Conservation (phyloP, 2,113 vertebrate species). For the Scopus umbretta region DNA sequence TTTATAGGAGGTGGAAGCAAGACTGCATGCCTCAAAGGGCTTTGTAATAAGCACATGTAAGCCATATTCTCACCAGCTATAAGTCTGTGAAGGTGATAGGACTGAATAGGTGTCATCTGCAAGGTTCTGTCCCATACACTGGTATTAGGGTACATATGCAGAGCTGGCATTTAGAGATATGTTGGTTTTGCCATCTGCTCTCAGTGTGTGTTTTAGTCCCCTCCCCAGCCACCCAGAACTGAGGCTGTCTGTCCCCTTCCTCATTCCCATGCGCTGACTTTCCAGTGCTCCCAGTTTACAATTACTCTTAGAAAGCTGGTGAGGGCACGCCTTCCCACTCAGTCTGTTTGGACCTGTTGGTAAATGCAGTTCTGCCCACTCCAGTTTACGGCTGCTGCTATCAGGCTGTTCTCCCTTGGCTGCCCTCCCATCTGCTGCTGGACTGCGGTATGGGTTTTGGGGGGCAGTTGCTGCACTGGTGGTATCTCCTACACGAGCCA, state of each 20-base stretch:
- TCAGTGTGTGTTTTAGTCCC: neutral
- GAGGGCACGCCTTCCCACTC: neutral
- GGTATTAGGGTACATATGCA: neutral
- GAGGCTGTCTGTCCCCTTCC: neutral
- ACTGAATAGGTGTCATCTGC: neutral
- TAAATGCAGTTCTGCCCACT: neutral
- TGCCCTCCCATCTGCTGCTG: neutral
- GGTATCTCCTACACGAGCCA: neutral
- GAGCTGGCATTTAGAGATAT: neutral
- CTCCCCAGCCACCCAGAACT: neutral
- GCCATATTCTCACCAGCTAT: neutral
- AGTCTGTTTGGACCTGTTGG: neutral
- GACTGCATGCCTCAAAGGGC: neutral
- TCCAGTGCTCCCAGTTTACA: slow-evolving; percentile 5
- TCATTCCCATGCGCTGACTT: slow-evolving; percentile 18
- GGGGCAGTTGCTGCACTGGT: neutral
- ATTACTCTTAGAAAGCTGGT: neutral
- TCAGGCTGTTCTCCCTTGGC: neutral
- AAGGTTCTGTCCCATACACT: neutral
- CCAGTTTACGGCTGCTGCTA: neutral
- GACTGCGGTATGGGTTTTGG: neutral
- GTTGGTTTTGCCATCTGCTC: neutral
- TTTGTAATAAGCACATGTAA: neutral
- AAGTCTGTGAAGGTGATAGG: neutral
- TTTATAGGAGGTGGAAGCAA: neutral